These are phyloP conservation scores for Ianthella basta DNA, from an alignment of 37 sponge, comb jelly and placozoan genomes.

Conservation along the genomic window DNA sequence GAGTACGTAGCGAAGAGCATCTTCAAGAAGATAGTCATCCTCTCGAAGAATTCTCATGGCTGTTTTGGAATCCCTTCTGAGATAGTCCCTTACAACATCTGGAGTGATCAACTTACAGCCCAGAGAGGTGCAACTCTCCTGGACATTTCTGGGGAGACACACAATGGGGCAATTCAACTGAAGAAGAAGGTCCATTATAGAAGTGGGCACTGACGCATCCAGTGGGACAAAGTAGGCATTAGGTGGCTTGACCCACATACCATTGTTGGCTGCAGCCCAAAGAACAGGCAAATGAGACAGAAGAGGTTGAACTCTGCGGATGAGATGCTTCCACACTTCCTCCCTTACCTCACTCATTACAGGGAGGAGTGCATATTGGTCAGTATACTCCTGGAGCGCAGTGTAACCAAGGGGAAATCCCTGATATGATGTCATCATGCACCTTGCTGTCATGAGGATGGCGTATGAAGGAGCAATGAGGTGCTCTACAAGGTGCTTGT, in stretches of 20 bases:
- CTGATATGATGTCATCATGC: slow-evolving; percentile 32
- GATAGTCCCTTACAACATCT: slow-evolving; percentile 8
- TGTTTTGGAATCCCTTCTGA: neutral
- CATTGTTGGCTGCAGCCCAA: slow-evolving; percentile 66
- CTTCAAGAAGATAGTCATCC: slow-evolving; percentile 18
- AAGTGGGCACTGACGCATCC: neutral
- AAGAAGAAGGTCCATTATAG: slow-evolving; percentile 27
- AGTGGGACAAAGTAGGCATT: slow-evolving; percentile 49
- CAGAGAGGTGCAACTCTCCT: neutral
- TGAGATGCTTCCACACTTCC: slow-evolving; percentile 44
- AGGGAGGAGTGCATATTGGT: slow-evolving; percentile 62
- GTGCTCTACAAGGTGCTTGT: slow-evolving; percentile 47
- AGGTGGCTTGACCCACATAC: slow-evolving; percentile 44
- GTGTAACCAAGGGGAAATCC: neutral
- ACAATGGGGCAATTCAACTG: slow-evolving; percentile 30
- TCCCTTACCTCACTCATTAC: slow-evolving; percentile 8
- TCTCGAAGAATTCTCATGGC: neutral
- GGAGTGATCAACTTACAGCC: slow-evolving; percentile 34
- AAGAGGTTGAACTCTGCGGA: slow-evolving; percentile 17
- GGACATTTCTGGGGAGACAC: slow-evolving; percentile 33
- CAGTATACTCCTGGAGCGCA: neutral
- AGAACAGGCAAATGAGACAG: slow-evolving; percentile 21
- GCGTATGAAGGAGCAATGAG: slow-evolving; percentile 59
- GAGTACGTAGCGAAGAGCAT: slow-evolving; percentile 36
- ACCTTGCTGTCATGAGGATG: slow-evolving; percentile 44